Conservation (phyloP, 1,140 invertebrate species). For the Teleogryllus occipitalis region DNA sequence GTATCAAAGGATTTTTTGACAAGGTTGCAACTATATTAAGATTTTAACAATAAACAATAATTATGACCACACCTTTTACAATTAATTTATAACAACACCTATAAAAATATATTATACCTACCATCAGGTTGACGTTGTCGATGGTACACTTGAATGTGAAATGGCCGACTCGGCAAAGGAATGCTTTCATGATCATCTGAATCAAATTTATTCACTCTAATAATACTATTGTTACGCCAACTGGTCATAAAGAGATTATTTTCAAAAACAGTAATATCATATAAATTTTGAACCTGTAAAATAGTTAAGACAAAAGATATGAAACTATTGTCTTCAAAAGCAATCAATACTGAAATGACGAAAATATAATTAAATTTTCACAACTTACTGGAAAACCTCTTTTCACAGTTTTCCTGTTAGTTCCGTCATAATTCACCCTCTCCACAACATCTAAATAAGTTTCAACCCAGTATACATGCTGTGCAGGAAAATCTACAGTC, state of each 20-base stretch:
- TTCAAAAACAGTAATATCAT: conserved; percentile 62
- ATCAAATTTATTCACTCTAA: conserved; percentile 48
- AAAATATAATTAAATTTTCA: conserved; percentile 16
- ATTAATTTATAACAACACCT: too few species aligned
- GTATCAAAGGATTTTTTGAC: too few species aligned
- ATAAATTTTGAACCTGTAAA: conserved; percentile 53
- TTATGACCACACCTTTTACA: too few species aligned
- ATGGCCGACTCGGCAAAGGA: conserved; percentile 45
- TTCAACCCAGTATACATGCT: conserved; percentile 71
- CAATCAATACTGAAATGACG: not conserved
- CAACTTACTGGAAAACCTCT: conserved; percentile 44
- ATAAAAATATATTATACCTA: conserved; percentile 30
- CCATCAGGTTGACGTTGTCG: conserved; percentile 61
- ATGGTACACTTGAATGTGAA: conserved; percentile 61
- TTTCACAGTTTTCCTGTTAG: conserved; percentile 52
- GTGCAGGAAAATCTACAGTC: conserved; percentile 59
- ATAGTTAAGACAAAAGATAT: not conserved
- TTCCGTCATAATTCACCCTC: conserved; percentile 59
- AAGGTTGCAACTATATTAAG: too few species aligned
- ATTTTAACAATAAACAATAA: too few species aligned
- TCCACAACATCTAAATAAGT: conserved; percentile 66
- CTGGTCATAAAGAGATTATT: conserved; percentile 56
- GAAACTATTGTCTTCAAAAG: not conserved
- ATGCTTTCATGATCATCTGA: conserved; percentile 37
- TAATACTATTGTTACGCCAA: conserved; percentile 53